A percentile compares a stretch with the other conserved stretches of the same genome.
phyloP scores from a whole-genome alignment of 2,888 invertebrate species.

The Ditula angustiorana region DNA sequence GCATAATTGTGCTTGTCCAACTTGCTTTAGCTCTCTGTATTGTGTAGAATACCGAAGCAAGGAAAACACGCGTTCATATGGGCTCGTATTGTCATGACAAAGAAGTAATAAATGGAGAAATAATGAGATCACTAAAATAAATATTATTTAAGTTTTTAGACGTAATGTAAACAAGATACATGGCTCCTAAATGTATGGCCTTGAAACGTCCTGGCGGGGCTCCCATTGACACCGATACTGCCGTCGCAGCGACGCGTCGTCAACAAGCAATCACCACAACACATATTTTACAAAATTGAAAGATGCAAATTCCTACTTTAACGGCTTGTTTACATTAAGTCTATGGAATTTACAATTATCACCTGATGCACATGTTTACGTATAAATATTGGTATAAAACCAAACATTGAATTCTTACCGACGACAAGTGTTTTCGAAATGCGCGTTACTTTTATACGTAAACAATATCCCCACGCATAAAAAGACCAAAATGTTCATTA shows the following conservation, averaged over 20 bases:
- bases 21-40: conserved; percentile 30
- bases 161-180: conserved; percentile 78
- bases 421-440: conserved; percentile 28
- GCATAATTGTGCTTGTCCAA: neutral
- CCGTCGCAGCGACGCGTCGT: neutral
- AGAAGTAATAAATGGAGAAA: conserved; percentile 69
- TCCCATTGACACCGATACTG: conserved; percentile 35
- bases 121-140: conserved; percentile 74
- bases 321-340: conserved; percentile 76
- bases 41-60: conserved; percentile 29
- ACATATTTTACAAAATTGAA: conserved; percentile 28
- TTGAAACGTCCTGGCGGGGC: conserved; percentile 58
- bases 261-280: conserved; percentile 33
- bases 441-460: conserved; percentile 45
- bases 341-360: conserved; percentile 53
- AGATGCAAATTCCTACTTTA: conserved; percentile 28
- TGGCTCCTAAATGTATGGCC: conserved; percentile 62
- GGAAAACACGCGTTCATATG: conserved; percentile 6
- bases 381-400: conserved; percentile 50
- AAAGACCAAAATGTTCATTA: conserved; percentile 63
- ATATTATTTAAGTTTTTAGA: conserved; percentile 62
- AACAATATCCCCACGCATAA: conserved; percentile 52
- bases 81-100: conserved; percentile 49
- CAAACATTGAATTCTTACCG: conserved; percentile 43
- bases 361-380: conserved; percentile 56